Percentiles rank a stretch among this genome's conserved stretches.
Evolutionary conservation across 2,888 invertebrate species (phyloP).

Genomic region (Drosophila kanekoi): DNA sequence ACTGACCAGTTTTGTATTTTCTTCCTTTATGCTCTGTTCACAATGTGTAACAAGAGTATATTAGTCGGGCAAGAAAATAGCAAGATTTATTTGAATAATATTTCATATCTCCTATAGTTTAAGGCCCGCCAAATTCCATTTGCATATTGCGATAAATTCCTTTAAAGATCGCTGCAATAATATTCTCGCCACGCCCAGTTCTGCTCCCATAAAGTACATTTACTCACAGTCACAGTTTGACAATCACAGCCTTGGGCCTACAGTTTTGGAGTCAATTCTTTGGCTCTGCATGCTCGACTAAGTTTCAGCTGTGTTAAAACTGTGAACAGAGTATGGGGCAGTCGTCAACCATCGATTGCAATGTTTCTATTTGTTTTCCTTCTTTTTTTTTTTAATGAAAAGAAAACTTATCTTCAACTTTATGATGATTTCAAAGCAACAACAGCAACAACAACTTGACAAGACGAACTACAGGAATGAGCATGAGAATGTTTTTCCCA

Average conservation of each 20-base stretch:
- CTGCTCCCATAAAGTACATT: background rate
- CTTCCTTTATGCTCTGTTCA: background rate
- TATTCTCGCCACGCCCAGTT: too few species aligned
- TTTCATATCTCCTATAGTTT: too few species aligned
- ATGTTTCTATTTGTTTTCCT: conserved; percentile 9
- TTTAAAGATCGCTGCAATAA: too few species aligned
- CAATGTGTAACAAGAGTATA: background rate
- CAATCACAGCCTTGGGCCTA: background rate
- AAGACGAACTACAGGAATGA: conserved; percentile 18
- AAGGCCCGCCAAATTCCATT: rapidly evolving
- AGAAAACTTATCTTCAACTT: conserved; percentile 81
- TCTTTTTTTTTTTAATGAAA: conserved; percentile 70
- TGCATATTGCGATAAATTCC: too few species aligned
- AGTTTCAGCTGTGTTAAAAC: background rate
- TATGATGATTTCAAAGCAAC: conserved; percentile 79
- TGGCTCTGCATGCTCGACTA: background rate
- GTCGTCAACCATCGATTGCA: background rate
- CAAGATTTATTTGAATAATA: too few species aligned
- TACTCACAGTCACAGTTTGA: background rate
- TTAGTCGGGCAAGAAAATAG: too few species aligned
- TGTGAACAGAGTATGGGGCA: background rate
- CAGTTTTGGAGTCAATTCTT: background rate
- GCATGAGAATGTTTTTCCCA: conserved; percentile 61
- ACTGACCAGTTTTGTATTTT: conserved; percentile 51
- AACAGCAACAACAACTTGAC: conserved; percentile 44